Percentiles rank a stretch among this genome's conserved stretches.
Evolutionary conservation across 2,797 vertebrate species (phyloP).

Genomic region (Heterohyrax brucei): DNA sequence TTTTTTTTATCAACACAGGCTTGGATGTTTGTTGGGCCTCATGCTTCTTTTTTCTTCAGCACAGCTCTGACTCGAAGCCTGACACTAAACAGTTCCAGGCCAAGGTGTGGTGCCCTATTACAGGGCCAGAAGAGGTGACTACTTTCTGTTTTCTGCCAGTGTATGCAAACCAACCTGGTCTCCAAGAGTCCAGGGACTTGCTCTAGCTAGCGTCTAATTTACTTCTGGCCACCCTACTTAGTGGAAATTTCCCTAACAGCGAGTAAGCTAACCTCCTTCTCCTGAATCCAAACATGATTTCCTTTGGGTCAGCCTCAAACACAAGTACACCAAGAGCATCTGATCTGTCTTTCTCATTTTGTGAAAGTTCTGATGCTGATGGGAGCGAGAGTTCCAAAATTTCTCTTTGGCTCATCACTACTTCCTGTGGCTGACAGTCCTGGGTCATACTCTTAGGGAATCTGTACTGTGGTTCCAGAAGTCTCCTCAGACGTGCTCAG

Average conservation of each 20-base stretch:
- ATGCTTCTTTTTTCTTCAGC: rapidly evolving
- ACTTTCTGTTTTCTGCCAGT: background rate
- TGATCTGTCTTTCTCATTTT: background rate
- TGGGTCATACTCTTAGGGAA: rapidly evolving
- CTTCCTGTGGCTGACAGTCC: background rate
- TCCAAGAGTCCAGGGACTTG: rapidly evolving
- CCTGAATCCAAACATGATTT: background rate
- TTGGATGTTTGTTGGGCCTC: background rate
- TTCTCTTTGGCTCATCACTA: rapidly evolving
- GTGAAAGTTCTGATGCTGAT: background rate
- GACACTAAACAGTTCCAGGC: background rate
- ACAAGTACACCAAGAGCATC: background rate
- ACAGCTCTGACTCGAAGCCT: background rate
- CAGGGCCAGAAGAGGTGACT: background rate
- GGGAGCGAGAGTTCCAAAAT: rapidly evolving
- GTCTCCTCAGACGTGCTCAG: background rate
- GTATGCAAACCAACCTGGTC: background rate
- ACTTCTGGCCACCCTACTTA: rapidly evolving
- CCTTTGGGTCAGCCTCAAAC: background rate
- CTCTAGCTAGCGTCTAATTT: rapidly evolving
- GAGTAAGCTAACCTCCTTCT: background rate
- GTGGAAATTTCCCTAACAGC: background rate
- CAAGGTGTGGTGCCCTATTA: background rate
- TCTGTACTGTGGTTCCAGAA: rapidly evolving
- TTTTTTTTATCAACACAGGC: rapidly evolving